Base-by-base conservation (phyloP, 53 echinoderm and acorn worm genomes). In the Echinarachnius parma region DNA sequence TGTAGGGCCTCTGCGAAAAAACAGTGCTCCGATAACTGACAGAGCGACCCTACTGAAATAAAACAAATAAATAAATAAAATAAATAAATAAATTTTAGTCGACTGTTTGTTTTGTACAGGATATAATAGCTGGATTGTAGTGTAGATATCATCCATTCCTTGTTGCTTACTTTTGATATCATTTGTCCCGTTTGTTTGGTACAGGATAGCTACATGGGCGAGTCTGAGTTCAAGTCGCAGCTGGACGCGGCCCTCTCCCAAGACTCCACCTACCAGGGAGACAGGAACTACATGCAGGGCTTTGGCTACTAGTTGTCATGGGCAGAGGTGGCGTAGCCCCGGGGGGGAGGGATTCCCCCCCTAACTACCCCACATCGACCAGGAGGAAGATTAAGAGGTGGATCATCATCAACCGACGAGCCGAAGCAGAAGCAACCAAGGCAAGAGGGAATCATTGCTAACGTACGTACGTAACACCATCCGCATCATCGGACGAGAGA, bases 231-330 rank as follows among this genome's bases (percentile, higher is more conserved):
- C 84, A 94, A 94, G 60, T 94, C 94, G 46, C 94, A 94, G 81
- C 71, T 89, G 52, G 94, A 94, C 35, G 89, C 86, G 28, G 94
- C 89, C 31, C 82, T 94, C 61, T 89, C 93, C 60, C 94, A 94
- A 66, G 94, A 94, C 81, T 94, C 94, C 67, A 94, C 94, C 65
- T 94, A 94, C 82, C 94, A 94, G 83, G 94, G 94, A 42, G 94
- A 94, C 76, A 81, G 94, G 27, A 94, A 94, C 87, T 94, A 87
- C 79, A 80, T 77, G 80, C 83, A 86, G 34, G 82, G 89, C 66
- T 77, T 89, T 62, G 89, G 86, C 59, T 86, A 89, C 76, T 94
- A 89, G 86, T 50, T 65, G 66, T 59, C 27, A 71, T 32, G 33
- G 57, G 22, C 36, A 31, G 34, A 48, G 53, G 48, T n/a, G n/a